These are phyloP conservation scores for Panopea generosa DNA, from an alignment of 2,888 invertebrate species.

Conservation along the genomic window DNA sequence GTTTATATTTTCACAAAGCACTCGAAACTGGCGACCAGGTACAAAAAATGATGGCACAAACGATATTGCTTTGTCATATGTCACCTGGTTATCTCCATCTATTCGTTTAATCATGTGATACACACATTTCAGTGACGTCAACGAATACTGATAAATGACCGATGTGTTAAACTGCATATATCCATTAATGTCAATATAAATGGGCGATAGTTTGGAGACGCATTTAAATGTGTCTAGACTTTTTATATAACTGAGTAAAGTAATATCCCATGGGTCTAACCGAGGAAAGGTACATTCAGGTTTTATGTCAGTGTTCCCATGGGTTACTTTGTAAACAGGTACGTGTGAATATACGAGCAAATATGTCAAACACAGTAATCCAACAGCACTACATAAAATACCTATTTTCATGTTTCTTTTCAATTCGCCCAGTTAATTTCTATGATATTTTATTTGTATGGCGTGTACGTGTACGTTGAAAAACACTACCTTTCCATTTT, in stretches of 20 bases:
- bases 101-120: conserved; percentile 30
- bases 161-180: conserved; percentile 26
- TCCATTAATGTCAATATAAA: conserved; percentile 38
- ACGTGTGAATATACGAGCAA: too few species aligned
- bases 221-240: conserved; percentile 11
- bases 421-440: too few species aligned
- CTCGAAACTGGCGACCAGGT: conserved; percentile 21
- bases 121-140: conserved; percentile 42
- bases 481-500: too few species aligned
- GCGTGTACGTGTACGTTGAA: too few species aligned
- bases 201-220: conserved; percentile 8
- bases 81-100: conserved; percentile 31
- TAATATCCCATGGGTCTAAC: conserved; percentile 45
- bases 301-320: too few species aligned
- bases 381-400: too few species aligned
- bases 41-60: conserved; percentile 42
- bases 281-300: conserved; percentile 41
- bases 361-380: too few species aligned
- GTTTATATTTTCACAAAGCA: conserved; percentile 18
- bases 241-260: conserved; percentile 8
- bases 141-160: conserved; percentile 2
- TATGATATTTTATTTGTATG: too few species aligned
- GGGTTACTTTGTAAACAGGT: too few species aligned
- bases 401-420: too few species aligned
- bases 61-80: neutral